Percentiles rank a stretch among this genome's conserved stretches.
These are phyloP conservation scores for Nothobranchius kuhntae DNA, from an alignment of 2,113 vertebrate genomes.

Conservation along the genomic window DNA sequence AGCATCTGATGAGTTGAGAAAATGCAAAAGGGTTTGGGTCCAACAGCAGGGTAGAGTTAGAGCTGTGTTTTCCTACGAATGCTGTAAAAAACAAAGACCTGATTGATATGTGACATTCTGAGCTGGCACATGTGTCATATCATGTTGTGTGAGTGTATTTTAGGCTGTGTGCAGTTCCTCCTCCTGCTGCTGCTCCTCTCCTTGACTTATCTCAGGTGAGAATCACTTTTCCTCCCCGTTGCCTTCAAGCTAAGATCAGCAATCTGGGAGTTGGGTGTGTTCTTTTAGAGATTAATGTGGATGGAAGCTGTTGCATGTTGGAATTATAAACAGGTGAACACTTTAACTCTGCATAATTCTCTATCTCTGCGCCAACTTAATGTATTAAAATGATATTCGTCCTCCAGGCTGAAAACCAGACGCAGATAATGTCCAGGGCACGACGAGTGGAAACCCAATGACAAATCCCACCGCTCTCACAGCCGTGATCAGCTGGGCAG, in stretches of 20 bases:
- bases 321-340: conserved; percentile 81
- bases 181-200: conserved; percentile 36
- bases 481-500: conserved; percentile 65
- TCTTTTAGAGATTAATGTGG: conserved; percentile 76
- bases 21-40: conserved; percentile 32
- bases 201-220: conserved; percentile 77
- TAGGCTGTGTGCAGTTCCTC: conserved; percentile 49
- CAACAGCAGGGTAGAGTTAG: conserved; percentile 2
- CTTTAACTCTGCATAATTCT: conserved; percentile 77
- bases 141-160: conserved; percentile 44
- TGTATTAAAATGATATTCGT: conserved; percentile 78
- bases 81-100: conserved; percentile 6
- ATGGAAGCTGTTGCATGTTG: conserved; percentile 72
- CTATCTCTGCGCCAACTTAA: conserved; percentile 69
- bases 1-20: conserved; percentile 43
- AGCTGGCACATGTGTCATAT: conserved; percentile 27
- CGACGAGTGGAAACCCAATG: conserved; percentile 72
- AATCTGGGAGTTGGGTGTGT: conserved; percentile 76
- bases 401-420: conserved; percentile 70
- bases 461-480: conserved; percentile 63
- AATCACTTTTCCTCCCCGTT: conserved; percentile 59
- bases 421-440: conserved; percentile 77
- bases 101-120: conserved; percentile 5
- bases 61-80: not conserved
- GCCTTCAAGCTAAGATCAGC: conserved; percentile 72